Evolutionary conservation across 2,888 invertebrate species (phyloP), one percentile per base, ranked within the genome.

Genomic region (Napeogenes sylphis): DNA sequence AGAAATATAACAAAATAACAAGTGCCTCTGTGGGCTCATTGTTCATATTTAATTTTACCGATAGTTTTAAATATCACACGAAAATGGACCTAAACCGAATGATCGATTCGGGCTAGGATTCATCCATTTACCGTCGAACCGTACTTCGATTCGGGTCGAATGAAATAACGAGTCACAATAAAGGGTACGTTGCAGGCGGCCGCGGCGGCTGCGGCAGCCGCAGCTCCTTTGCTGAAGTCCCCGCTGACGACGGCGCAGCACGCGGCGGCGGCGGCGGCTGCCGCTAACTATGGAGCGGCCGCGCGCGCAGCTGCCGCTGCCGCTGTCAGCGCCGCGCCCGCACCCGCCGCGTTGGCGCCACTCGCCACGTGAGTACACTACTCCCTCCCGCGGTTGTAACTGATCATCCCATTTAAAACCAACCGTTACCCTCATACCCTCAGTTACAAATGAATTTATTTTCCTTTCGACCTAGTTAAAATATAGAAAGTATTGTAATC

Each of bases 211-310:
- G 94, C 94, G 71, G 94, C 95, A 78, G 95, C 95, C 73, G 93
- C 95, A 71, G 93, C 94, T 74, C 96, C 96, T 64, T 92, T 96
- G 86, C 91, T 96, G 91, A 96, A 96, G 92, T 95, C 95, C 69
- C 96, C 95, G 83, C 92, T 95, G 90, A 95, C 94, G 84, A 92
- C 93, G 85, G 95, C 96, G 84, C 96, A 96, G 92, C 96, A 96
- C 92, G 95, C 95, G 71, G 95, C 95, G 76, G 96, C 96, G 81
- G 96, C 96, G 81, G 96, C 96, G 68, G 96, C 96, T 75, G 96
- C 96, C 62, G 95, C 95, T 70, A 96, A 96, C 88, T 95, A 96
- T 80, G 95, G 96, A 68, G 96, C 96, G 45, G 96, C 96, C 71
- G 95, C 95, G 71, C 92, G 96, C 73, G 35, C 35, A 21, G 96